These are phyloP conservation scores for Pantala flavescens DNA, from an alignment of 1,140 invertebrate species.

Conservation along the genomic window DNA sequence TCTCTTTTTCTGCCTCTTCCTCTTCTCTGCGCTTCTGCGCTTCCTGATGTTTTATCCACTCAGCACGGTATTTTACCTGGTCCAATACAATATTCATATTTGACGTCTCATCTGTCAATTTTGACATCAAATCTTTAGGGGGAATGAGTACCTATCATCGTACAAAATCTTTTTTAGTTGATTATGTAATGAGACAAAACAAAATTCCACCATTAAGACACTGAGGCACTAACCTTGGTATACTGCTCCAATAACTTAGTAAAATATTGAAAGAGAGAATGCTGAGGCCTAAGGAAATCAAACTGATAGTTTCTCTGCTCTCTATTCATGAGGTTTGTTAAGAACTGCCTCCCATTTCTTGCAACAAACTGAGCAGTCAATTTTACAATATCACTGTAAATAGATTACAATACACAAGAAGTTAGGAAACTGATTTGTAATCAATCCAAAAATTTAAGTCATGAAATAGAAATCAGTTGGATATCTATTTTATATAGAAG, in stretches of 20 bases:
- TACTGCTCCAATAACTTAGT: constrained; percentile 97
- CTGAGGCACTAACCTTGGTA: constrained; percentile 58
- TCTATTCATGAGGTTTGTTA: constrained; percentile 96
- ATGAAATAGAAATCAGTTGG: too few species aligned
- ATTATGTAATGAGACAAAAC: constrained; percentile 10
- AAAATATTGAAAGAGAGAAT: constrained; percentile 98
- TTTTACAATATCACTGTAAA: constrained; percentile 87
- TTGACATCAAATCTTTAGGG: constrained; percentile 77
- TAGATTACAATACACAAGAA: constrained; percentile 16
- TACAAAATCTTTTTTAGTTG: constrained; percentile 23
- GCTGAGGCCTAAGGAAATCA: constrained; percentile 96
- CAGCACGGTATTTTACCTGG: constrained; percentile 86
- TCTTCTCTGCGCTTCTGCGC: constrained; percentile 84
- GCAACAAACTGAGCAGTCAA: constrained; percentile 98
- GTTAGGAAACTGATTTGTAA: neutral
- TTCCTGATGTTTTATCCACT: constrained; percentile 93
- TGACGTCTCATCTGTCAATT: constrained; percentile 66
- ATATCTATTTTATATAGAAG: too few species aligned
- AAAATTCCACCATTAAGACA: neutral
- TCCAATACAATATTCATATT: constrained; percentile 71
- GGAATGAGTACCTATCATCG: constrained; percentile 82
- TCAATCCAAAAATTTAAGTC: too few species aligned
- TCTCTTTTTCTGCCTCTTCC: constrained; percentile 87
- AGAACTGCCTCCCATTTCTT: constrained; percentile 92
- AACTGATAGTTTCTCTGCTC: constrained; percentile 98